Evolutionary conservation across 2,113 vertebrate genomes (phyloP), one percentile per base, ranked within the genome.

Genomic region (Cardinalis cardinalis): DNA sequence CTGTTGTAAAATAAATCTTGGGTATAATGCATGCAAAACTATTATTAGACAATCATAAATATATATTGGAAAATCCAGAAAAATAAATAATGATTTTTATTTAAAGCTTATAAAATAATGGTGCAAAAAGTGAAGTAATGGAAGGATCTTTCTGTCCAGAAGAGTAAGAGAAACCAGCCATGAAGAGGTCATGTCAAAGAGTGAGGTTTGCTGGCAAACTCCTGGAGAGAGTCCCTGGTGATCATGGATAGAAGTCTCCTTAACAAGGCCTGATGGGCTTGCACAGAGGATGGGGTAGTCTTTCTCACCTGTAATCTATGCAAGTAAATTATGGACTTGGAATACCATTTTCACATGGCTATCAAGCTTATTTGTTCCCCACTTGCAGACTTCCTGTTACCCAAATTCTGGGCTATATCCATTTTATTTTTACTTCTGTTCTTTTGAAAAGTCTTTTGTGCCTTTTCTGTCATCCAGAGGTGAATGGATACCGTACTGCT

Each of bases 181-280:
- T 20, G 26, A 82, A 58, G 53, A 75, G 52, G 29, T 41, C 13
- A 21, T 3, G 2, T 43, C 52, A 69, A 75, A 25, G 14, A 49
- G 21, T 77, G 60, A 58, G 0, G 0, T 91, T 68, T 90, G 8
- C 24, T 60, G 49, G 12, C 36, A 87, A 49, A 51, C 0, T 1
- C 36, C 23, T 87, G 51, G 32, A 72, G n/a, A 51, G 5, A 48
- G 14, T 2, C 6, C 28, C 44, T 52, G n/a, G 28, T 75, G 53
- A 44, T 58, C 17, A 18, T 25, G 48, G 19, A 64, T 40, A 49
- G 46, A 68, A 31, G 8, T 29, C 15, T 60, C 36, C 43, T n/a
- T 83, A 38, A 59, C 0, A 0, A 72, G n/a, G 26, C 16, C 20
- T 71, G 58, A 46, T 52, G 18, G 23, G 34, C 41, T 58, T 82